Evolutionary conservation across 2,888 invertebrate genomes (phyloP).

Genomic region (Andricus curvator): DNA sequence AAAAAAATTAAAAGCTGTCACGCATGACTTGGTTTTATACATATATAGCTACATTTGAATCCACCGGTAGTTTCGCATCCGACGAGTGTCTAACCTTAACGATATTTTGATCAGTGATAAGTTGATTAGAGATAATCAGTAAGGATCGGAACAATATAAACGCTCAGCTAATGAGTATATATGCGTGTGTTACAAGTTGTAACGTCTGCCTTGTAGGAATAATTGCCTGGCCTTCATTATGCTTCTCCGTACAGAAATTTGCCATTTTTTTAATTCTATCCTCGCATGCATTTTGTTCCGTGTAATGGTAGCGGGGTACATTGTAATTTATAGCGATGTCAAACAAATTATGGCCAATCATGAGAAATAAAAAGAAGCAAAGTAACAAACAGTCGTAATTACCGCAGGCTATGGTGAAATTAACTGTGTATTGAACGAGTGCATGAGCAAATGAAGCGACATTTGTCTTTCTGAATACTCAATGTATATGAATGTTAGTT

Average conservation of each 20-base stretch:
- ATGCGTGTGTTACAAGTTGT: background rate
- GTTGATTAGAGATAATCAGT: slow-evolving; percentile 33
- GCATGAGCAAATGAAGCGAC: background rate
- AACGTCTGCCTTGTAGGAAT: slow-evolving; percentile 12
- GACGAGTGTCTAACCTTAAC: background rate
- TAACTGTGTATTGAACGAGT: slow-evolving; percentile 13
- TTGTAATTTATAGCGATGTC: slow-evolving; percentile 37
- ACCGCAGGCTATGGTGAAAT: slow-evolving; percentile 6
- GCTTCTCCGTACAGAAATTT: slow-evolving; percentile 14
- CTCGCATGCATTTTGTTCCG: background rate
- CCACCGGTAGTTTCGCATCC: background rate
- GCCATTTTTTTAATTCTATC: background rate
- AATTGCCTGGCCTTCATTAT: slow-evolving; percentile 35
- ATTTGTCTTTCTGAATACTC: background rate
- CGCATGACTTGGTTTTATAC: background rate
- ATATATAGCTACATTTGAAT: background rate
- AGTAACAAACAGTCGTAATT: slow-evolving; percentile 37
- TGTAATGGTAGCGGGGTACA: slow-evolving; percentile 17
- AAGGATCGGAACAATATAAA: slow-evolving; percentile 29
- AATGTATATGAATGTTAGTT: background rate
- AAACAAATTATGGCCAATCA: slow-evolving; percentile 38
- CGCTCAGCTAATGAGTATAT: slow-evolving; percentile 18
- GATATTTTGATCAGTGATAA: background rate
- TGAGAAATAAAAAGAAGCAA: slow-evolving; percentile 7
- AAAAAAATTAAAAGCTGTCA: background rate